Evolutionary conservation across 2,797 vertebrate genomes (phyloP).

Genomic region (Iguana delicatissima): DNA sequence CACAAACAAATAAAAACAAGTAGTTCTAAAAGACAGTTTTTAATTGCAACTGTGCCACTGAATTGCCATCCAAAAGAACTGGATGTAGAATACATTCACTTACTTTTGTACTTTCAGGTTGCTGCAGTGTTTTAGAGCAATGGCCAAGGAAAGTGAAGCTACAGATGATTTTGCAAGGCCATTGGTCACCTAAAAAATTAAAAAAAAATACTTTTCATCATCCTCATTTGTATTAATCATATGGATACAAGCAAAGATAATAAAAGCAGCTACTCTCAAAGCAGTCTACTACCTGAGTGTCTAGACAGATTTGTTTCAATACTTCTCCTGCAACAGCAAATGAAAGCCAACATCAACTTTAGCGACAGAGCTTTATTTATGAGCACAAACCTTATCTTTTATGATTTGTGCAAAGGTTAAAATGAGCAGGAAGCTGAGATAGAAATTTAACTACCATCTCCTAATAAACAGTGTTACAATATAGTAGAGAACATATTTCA

Average conservation of each 20-base stretch:
- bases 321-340: neutral
- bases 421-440: no score
- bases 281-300: neutral
- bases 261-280: neutral
- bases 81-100: conserved; percentile 16
- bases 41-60: neutral
- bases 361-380: neutral
- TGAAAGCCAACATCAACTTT: neutral
- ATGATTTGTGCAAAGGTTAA: neutral
- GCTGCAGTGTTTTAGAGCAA: conserved; percentile 67
- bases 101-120: conserved; percentile 74
- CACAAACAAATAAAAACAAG: neutral
- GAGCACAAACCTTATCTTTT: neutral
- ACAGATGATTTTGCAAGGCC: conserved; percentile 64
- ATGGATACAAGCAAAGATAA: neutral
- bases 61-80: neutral
- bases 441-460: neutral
- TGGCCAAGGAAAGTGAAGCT: conserved; percentile 54
- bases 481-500: neutral
- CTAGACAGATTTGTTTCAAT: neutral
- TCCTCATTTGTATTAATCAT: neutral
- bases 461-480: neutral
- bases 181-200: conserved; percentile 71
- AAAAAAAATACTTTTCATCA: neutral
- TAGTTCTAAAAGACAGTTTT: neutral